phyloP scores from a whole-genome alignment of 2,888 invertebrate genomes.

The Acleris literana region DNA sequence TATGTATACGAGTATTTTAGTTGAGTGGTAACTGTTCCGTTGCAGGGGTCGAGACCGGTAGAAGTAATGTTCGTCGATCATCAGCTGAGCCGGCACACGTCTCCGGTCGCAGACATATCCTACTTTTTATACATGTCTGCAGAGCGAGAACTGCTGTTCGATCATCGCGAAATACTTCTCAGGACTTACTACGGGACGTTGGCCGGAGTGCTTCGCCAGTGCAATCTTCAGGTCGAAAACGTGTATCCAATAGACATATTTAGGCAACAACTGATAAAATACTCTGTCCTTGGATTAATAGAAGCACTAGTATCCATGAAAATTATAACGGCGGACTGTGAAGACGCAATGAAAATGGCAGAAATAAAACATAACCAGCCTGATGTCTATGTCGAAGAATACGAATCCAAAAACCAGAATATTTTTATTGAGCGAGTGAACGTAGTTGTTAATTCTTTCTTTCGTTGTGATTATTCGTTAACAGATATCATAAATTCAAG shows the following conservation, averaged over 20 bases:
- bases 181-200: conserved; percentile 65
- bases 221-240: conserved; percentile 55
- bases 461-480: conserved; percentile 58
- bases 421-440: conserved; percentile 65
- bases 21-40: conserved; percentile 40
- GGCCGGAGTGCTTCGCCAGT: conserved; percentile 61
- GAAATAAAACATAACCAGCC: conserved; percentile 59
- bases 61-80: conserved; percentile 64
- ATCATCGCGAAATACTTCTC: conserved; percentile 57
- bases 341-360: conserved; percentile 65
- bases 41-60: conserved; percentile 61
- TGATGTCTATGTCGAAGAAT: conserved; percentile 48
- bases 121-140: conserved; percentile 68
- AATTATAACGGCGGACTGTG: conserved; percentile 67
- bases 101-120: conserved; percentile 65
- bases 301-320: conserved; percentile 72
- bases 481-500: conserved; percentile 50
- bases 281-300: conserved; percentile 66
- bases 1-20: neutral
- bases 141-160: conserved; percentile 54
- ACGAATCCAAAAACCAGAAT: conserved; percentile 48
- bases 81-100: conserved; percentile 61
- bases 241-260: conserved; percentile 61
- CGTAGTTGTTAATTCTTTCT: conserved; percentile 63
- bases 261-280: conserved; percentile 57